These are phyloP conservation scores for Elanoides forficatus DNA, from an alignment of 2,113 vertebrate genomes.

Conservation along the genomic window DNA sequence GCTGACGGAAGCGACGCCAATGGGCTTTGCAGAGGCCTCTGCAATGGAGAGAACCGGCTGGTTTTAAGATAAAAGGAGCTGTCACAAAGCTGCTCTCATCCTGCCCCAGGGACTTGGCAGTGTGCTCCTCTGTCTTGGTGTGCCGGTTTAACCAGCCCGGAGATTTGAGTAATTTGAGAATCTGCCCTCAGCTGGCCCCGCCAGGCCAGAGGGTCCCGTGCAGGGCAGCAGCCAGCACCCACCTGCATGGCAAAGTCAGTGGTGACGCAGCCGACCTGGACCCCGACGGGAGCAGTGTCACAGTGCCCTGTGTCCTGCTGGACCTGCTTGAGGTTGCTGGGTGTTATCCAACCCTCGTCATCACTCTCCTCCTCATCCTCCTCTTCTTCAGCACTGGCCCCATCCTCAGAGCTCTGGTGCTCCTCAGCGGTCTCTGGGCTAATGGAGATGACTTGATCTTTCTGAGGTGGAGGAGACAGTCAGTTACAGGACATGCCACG, in stretches of 20 bases:
- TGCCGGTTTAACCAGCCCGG: neutral
- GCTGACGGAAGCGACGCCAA: accelerated
- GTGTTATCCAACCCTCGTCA: constrained; percentile 89
- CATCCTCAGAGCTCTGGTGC: neutral
- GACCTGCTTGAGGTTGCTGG: constrained; percentile 86
- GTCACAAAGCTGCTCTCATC: neutral
- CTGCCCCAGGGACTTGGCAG: neutral
- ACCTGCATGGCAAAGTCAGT: constrained; percentile 98
- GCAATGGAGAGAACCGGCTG: accelerated
- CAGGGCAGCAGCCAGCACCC: neutral
- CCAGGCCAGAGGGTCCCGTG: accelerated
- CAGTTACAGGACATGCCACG: accelerated
- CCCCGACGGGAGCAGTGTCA: constrained; percentile 40
- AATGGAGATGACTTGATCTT: neutral
- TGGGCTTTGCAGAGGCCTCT: neutral
- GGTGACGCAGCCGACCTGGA: constrained; percentile 90
- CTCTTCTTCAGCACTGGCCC: constrained; percentile 37
- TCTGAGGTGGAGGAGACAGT: neutral
- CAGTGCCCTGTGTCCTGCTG: constrained; percentile 77
- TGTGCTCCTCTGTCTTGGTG: accelerated
- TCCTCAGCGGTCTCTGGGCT: neutral
- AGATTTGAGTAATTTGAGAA: neutral
- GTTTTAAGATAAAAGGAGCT: no score
- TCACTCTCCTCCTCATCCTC: constrained; percentile 57
- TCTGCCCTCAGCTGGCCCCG: neutral